Conservation (phyloP, 2,113 vertebrate species). For the Brachypodius melanocephalos region DNA sequence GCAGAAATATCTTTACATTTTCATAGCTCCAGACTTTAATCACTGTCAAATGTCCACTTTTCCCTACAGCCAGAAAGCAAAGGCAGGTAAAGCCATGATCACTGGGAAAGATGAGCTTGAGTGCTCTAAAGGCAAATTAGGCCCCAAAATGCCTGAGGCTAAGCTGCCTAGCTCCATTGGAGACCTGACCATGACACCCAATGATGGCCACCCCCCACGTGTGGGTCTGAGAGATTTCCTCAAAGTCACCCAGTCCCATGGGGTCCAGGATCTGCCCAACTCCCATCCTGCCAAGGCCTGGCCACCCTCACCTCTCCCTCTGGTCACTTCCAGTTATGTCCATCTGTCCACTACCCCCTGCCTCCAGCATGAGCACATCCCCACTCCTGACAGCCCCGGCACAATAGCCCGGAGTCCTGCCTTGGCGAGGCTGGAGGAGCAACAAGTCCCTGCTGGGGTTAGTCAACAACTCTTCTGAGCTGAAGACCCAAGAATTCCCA, state of each 20-base stretch:
- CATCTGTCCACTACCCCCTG: background rate
- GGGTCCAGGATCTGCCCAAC: background rate
- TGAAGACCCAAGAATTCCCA: background rate
- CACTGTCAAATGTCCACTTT: background rate
- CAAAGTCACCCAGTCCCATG: background rate
- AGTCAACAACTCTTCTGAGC: background rate
- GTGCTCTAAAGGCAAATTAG: accelerated
- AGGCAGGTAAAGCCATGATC: background rate
- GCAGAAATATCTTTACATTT: background rate
- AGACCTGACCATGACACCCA: background rate
- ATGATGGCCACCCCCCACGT: background rate
- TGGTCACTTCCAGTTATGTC: background rate
- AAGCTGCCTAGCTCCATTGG: background rate
- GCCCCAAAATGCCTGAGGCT: background rate
- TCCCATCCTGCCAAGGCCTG: background rate
- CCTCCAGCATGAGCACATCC: background rate
- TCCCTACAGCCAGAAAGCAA: background rate
- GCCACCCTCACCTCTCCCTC: background rate
- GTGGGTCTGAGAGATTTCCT: background rate
- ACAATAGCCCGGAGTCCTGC: accelerated
- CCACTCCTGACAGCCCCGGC: background rate
- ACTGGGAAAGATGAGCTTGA: accelerated
- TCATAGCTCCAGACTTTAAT: background rate
- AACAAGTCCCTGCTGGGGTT: background rate
- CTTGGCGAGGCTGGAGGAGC: background rate